Evolutionary conservation across 2,113 vertebrate species (phyloP).

Genomic region (Halcyon senegalensis): DNA sequence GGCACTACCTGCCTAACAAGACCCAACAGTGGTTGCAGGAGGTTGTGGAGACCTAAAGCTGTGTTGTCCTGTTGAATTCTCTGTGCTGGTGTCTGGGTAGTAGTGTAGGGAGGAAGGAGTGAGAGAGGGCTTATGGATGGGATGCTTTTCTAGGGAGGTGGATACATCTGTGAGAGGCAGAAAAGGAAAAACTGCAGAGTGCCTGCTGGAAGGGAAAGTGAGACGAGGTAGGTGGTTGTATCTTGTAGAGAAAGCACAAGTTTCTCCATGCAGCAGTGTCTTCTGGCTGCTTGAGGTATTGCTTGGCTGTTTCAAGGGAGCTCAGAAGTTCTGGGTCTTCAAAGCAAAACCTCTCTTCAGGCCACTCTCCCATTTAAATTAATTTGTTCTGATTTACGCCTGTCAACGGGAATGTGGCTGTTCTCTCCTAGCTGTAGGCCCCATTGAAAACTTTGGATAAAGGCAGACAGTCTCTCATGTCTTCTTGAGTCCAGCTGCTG

Average conservation of each 20-base stretch:
- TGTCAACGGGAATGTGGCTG: background rate
- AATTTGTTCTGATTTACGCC: background rate
- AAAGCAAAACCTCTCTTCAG: background rate
- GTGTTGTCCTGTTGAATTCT: background rate
- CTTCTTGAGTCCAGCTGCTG: background rate
- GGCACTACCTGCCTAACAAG: background rate
- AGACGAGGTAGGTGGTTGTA: background rate
- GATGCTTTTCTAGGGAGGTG: background rate
- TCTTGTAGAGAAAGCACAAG: fast-evolving
- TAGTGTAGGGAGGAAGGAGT: background rate
- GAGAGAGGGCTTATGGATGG: background rate
- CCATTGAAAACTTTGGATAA: background rate
- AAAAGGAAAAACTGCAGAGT: background rate
- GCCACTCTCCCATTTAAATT: background rate
- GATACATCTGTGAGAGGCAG: background rate
- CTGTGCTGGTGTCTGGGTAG: fast-evolving
- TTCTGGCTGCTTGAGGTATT: background rate
- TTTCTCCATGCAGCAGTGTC: background rate
- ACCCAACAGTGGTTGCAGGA: background rate
- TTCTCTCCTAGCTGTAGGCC: background rate
- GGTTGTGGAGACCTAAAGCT: background rate
- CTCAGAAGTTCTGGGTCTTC: background rate
- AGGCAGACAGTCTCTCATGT: background rate
- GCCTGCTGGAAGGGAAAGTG: background rate
- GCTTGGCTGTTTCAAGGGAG: background rate